Base-by-base conservation (phyloP, 2,113 vertebrate genomes). In the Ptilonorhynchus violaceus region DNA sequence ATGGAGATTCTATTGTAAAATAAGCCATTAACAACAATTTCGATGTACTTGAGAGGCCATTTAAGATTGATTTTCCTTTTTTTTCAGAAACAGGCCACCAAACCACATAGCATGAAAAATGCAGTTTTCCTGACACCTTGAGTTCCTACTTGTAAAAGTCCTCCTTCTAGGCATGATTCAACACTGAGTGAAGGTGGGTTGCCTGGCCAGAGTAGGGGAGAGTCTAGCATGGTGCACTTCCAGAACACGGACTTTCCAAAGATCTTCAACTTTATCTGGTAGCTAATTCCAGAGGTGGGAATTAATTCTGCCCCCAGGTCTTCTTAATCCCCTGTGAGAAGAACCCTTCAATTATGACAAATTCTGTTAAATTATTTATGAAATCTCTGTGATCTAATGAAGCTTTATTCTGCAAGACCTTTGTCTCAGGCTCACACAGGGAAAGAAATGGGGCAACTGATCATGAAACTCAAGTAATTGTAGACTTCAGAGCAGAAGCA, bases 341-440 rank as follows among this genome's bases (percentile, higher is more conserved):
- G 75, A 94, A 95, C 67, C 75, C 77, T 95, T 92, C 93, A 96
- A 70, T 94, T 94, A 96, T 90, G 58, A 94, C 89, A 95, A 95
- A 93, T 84, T 96, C 69, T 70, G 16, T 85, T 97, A 91, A 89
- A 97, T 96, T 96, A 97, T 97, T 96, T 94, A 97, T 88, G 59
- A 41, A 88, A 88, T 74, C 49, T 88, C 78, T 89, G 53, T 95
- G 92, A 96, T 87, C 78, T 96, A 96, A 94, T 87, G 83, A 97
- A 84, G 92, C 64, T 93, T 96, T 93, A 87, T 91, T 92, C 67
- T 79, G 53, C 35, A 92, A 91, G 66, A 83, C 42, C 52, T 92
- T 93, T 89, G 82, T 96, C 70, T 93, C 63, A 46, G 70, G 60
- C 67, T 86, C 41, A 89, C 62, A 64, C 10, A 60, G 46, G 52